Base-by-base conservation (phyloP, 2,113 vertebrate genomes). In the Aegithalos caudatus region DNA sequence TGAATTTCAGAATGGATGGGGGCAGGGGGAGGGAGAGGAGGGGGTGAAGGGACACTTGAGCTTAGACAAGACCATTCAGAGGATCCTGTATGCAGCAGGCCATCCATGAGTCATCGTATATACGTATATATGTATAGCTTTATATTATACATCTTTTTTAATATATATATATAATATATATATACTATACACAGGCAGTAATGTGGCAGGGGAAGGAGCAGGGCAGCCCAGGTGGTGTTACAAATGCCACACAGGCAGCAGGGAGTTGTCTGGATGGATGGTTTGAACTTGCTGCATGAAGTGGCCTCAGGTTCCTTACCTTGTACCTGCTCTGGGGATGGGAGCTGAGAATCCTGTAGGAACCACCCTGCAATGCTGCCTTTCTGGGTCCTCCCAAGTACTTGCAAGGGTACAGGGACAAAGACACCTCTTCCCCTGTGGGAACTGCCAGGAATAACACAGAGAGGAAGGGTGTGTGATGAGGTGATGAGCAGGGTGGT, bases 181-280 rank as follows among this genome's bases (percentile, higher is more conserved):
- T 98, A 98, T 98, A 98, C 97, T 98, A 98, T 98, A 98, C 98
- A 98, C 96, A 97, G 97, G 97, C 97, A 98, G 97, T 98, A 97
- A 97, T 50, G 95, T 25, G 88, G 87, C 89, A 54, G 83, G 81
- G 85, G 91, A 89, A 90, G 80, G 73, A 86, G 60, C 91, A 22
- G 69, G 78, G 88, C 53, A 81, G 90, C 91, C 94, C 91, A 86
- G 85, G 33, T 35, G 82, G 31, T 91, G 76, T 37, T 56, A 82
- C 14, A 19, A 86, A 42, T 76, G 93, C 86, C 93, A 91, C 82
- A 2, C 31, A 95, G 90, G 88, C 95, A 95, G 96, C 92, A 92
- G 91, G 57, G 61, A 90, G 38, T 81, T 71, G 58, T 81, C 48
- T 84, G 82, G 47, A 92, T 50, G 88, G 81, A 82, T 50, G 62